Conservation (phyloP, 2,113 vertebrate species). For the Chaetodon trifascialis region DNA sequence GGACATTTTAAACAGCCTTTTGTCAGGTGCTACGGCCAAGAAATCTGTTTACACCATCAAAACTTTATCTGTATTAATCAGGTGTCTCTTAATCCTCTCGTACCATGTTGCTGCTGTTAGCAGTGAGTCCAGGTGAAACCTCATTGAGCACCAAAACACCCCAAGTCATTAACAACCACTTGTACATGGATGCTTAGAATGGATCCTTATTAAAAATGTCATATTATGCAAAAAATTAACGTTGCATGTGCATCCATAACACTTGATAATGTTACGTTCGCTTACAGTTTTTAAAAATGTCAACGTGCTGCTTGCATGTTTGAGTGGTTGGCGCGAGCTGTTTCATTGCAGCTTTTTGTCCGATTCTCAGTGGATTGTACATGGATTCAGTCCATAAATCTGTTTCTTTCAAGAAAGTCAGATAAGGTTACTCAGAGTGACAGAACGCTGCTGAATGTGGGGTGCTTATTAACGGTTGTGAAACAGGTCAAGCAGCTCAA, state of each 20-base stretch:
- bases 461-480: neutral
- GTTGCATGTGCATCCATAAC: too few relatives aligned
- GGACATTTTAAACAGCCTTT: constrained; percentile 1
- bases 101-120: neutral
- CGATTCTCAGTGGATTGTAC: too few relatives aligned
- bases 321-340: neutral
- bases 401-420: too few relatives aligned
- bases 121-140: neutral
- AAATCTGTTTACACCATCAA: constrained; percentile 3
- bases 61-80: neutral
- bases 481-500: neutral
- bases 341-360: neutral
- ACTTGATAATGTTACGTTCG: too few relatives aligned
- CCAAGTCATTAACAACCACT: too few relatives aligned
- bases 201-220: neutral
- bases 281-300: neutral
- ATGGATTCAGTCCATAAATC: too few relatives aligned
- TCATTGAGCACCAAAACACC: too few relatives aligned
- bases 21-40: neutral
- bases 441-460: neutral
- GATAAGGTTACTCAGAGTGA: too few relatives aligned
- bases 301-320: neutral
- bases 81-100: constrained; percentile 1
- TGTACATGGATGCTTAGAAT: neutral
- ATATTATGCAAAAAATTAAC: neutral